Base-by-base conservation (phyloP, 2,797 vertebrate species). In the Xyrichtys novacula region DNA sequence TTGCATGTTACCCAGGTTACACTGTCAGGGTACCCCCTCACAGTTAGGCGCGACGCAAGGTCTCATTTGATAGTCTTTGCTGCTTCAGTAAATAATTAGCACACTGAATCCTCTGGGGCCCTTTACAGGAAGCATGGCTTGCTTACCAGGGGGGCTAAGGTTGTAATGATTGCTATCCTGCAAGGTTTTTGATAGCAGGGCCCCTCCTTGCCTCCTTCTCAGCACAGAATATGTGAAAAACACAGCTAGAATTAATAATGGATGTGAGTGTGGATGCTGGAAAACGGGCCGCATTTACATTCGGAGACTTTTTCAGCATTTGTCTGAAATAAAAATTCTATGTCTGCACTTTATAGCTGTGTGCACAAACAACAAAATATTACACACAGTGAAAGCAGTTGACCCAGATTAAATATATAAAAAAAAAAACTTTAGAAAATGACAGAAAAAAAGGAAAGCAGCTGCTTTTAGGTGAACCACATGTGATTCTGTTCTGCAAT, bases 41-140 rank as follows among this genome's bases (percentile, higher is more conserved):
- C 84, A 79, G 85, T 90, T 80, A 86, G 86, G 85, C 76, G 79
- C 74, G 70, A 88, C 70, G 73, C 81, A 60, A 83, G 87, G 87
- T 91, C 89, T 91, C 87, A 93, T 92, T 91, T 88, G 87, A 90
- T 92, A 86, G 85, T 85, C 90, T 89, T 91, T 91, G 90, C 90
- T 90, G 91, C 91, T 91, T 91, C 92, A 91, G 92, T 92, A 93
- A 94, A 94, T 94, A 93, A 93, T 94, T 94, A 93, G 92, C 85
- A 86, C 88, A 85, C 76, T 34, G 82, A 89, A 82, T 87, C 89
- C 87, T 85, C 83, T 49, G 56, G 79, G 87, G 87, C 73, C 72
- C 83, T 71, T 84, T 83, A 85, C 92, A 93, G 90, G 91, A 94
- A 93, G 90, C 88, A 89, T 56, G 85, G 81, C 74, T 87, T 81